phyloP scores from a whole-genome alignment of 2,113 vertebrate genomes.

The Corvus moneduloides region DNA sequence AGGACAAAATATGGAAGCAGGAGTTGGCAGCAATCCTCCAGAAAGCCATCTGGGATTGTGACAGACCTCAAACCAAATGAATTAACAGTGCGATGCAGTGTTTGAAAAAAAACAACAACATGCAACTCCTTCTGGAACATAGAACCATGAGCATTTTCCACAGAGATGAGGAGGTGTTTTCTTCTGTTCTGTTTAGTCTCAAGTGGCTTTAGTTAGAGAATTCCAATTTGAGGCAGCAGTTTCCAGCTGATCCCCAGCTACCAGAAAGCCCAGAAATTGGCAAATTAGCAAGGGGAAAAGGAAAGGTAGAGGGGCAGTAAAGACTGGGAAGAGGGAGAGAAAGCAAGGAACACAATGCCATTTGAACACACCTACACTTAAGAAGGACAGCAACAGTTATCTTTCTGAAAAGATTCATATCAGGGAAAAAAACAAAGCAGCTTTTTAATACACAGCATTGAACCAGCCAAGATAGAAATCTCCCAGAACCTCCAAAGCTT shows the following conservation, averaged over 20 bases:
- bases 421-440: rapidly evolving
- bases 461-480: background rate
- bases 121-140: constrained; percentile 22
- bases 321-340: background rate
- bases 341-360: background rate
- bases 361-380: background rate
- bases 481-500: background rate
- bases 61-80: constrained; percentile 50
- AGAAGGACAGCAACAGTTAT: background rate
- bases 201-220: background rate
- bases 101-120: constrained; percentile 23
- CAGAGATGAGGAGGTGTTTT: background rate
- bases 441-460: background rate
- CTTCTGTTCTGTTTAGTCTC: background rate
- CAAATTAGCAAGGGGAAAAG: background rate
- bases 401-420: background rate
- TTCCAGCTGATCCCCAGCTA: background rate
- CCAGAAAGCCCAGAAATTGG: background rate
- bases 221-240: background rate
- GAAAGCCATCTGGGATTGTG: constrained; percentile 50
- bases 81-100: constrained; percentile 49
- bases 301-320: background rate
- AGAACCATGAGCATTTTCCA: constrained; percentile 17
- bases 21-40: constrained; percentile 28
- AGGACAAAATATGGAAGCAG: constrained; percentile 11